Conservation (phyloP, 1,140 invertebrate genomes). For the Megalopta genalis region DNA sequence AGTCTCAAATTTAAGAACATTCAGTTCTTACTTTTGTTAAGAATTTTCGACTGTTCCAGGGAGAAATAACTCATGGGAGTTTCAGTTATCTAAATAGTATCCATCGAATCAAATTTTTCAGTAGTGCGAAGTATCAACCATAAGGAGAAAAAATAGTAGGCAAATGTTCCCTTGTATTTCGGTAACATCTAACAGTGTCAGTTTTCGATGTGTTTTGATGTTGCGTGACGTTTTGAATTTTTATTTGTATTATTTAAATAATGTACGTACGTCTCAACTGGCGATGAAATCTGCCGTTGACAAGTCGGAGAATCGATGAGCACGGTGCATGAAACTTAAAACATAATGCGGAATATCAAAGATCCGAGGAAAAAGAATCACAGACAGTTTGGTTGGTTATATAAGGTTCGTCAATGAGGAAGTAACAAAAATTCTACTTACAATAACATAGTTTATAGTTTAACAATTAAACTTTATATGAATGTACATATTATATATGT, state of each 20-base stretch:
- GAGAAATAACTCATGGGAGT: neutral
- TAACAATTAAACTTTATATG: too few relatives aligned
- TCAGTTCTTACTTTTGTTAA: neutral
- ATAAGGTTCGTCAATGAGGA: slow-evolving; percentile 47
- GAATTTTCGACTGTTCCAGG: slow-evolving; percentile 36
- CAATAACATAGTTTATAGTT: neutral
- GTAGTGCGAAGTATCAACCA: slow-evolving; percentile 2
- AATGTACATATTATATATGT: neutral
- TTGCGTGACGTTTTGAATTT: slow-evolving; percentile 1
- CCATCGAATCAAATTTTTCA: neutral
- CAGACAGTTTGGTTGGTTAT: slow-evolving; percentile 37
- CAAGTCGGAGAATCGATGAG: neutral
- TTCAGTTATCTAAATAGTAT: neutral
- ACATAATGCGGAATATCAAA: slow-evolving; percentile 37
- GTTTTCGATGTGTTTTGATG: slow-evolving; percentile 8
- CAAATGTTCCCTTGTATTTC: slow-evolving; percentile 47
- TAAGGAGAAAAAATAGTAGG: neutral
- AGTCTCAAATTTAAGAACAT: too few relatives aligned
- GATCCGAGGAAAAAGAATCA: neutral
- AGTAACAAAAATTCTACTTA: neutral
- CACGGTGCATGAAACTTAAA: neutral
- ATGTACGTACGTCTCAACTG: neutral
- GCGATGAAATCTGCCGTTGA: slow-evolving; percentile 13
- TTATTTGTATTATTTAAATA: neutral
- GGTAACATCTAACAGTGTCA: slow-evolving; percentile 15